phyloP scores from a whole-genome alignment of 2,797 vertebrate genomes.

The Typhlichthys eigenmanni region DNA sequence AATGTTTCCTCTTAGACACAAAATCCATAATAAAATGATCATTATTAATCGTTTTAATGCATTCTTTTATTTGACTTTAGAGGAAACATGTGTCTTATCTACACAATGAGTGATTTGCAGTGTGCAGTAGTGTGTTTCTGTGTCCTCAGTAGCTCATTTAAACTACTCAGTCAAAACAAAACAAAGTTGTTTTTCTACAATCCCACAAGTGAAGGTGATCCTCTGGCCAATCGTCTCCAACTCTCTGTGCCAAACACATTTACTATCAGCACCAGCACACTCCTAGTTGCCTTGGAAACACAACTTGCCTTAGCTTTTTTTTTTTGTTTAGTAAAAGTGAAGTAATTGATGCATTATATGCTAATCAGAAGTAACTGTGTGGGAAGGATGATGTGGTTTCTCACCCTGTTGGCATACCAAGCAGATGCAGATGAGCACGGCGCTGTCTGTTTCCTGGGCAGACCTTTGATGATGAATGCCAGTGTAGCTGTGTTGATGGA shows the following conservation, averaged over 20 bases:
- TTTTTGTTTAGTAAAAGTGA: conserved; percentile 63
- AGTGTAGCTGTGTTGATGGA: conserved; percentile 65
- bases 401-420: conserved; percentile 71
- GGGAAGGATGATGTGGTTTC: conserved; percentile 66
- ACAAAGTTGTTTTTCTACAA: not conserved
- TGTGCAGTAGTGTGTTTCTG: not conserved
- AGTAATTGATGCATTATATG: conserved; percentile 81
- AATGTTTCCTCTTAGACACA: too few relatives aligned
- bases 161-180: too few relatives aligned
- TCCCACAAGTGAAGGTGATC: conserved; percentile 27
- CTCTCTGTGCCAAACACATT: conserved; percentile 60
- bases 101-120: not conserved
- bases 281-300: conserved; percentile 75
- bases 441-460: conserved; percentile 67
- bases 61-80: too few relatives aligned
- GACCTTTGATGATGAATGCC: conserved; percentile 76
- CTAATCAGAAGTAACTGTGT: conserved; percentile 74
- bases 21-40: too few relatives aligned
- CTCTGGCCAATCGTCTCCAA: conserved; percentile 30
- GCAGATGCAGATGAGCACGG: conserved; percentile 71
- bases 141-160: too few relatives aligned
- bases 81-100: too few relatives aligned
- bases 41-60: too few relatives aligned
- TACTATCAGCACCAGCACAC: conserved; percentile 58
- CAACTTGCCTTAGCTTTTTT: conserved; percentile 60